Base-by-base conservation (phyloP, 2,113 vertebrate genomes). In the Tringa solitaria region DNA sequence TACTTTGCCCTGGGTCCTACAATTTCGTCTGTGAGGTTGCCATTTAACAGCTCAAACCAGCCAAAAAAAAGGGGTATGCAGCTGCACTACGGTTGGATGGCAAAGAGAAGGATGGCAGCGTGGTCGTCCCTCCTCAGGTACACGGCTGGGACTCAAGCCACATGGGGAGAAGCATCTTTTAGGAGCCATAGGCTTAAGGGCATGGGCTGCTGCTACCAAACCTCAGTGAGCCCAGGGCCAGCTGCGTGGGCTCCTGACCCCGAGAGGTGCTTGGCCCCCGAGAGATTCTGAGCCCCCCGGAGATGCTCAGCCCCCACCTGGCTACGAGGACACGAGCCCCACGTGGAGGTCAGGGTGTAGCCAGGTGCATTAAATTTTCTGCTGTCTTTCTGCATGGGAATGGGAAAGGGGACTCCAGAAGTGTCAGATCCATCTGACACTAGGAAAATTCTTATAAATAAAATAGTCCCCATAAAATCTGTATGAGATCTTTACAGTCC, bases 391-490 rank as follows among this genome's bases (percentile, higher is more conserved):
- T 89, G 43, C 57, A 45, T 48, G 48, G 67, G 84, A 76, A 63
- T 22, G 78, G 95, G 69, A 81, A 87, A 87, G 51, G 78, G 39
- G 93, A 91, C 91, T 73, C 83, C 86, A 61, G 95, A 95, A 85
- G 32, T 63, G 93, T 97, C 97, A 96, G 96, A 98, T 98, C 86
- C 91, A 95, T 97, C 97, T 97, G 97, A 95, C 93, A 94, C 92
- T 97, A 97, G 94, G 90, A 97, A 97, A 98, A 98, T 93, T 98
- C 97, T 98, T 97, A 98, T 98, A 97, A 98, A 98, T 98, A 98
- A 98, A 98, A 98, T 87, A 98, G 96, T 87, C 90, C 93, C 94
- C 96, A 97, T 98, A 79, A 98, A 98, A 98, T 96, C 96, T 98
- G 96, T 84, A 97, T 98, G 98, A 98, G 97, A 76, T 70, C 83